Percentiles rank a stretch among this genome's conserved stretches.
These are phyloP conservation scores for Spodoptera exigua DNA, from an alignment of 2,888 invertebrate species.

Conservation along the genomic window DNA sequence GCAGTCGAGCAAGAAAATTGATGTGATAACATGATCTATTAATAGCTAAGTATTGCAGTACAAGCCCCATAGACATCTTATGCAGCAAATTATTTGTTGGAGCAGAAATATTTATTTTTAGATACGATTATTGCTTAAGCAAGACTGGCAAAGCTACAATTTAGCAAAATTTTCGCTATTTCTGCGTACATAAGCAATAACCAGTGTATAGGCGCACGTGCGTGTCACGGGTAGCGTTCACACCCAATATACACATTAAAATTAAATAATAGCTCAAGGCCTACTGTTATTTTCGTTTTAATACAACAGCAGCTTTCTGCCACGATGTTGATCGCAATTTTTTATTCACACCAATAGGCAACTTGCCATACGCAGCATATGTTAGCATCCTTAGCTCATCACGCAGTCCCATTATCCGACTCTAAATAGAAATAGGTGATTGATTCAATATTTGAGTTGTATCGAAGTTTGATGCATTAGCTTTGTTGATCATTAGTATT, in stretches of 20 bases:
- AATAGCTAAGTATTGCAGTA: slow-evolving; percentile 2
- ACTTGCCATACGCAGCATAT: slow-evolving; percentile 44
- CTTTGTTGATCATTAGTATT: neutral
- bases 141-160: slow-evolving; percentile 40
- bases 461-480: slow-evolving; percentile 4
- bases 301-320: slow-evolving; percentile 67
- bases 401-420: slow-evolving; percentile 27
- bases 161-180: slow-evolving; percentile 48
- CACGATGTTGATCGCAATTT: slow-evolving; percentile 47
- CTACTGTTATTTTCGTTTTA: slow-evolving; percentile 80
- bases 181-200: slow-evolving; percentile 51
- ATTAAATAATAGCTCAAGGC: slow-evolving; percentile 86
- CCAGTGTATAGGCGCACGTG: slow-evolving; percentile 59
- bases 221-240: slow-evolving; percentile 65
- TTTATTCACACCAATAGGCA: slow-evolving; percentile 51
- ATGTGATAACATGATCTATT: neutral
- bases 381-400: slow-evolving; percentile 40
- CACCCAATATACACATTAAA: slow-evolving; percentile 80
- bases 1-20: neutral
- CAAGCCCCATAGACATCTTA: slow-evolving; percentile 1
- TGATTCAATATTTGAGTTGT: slow-evolving; percentile 29
- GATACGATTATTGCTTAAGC: slow-evolving; percentile 24
- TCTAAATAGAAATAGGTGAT: slow-evolving; percentile 36
- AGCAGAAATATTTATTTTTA: slow-evolving; percentile 39
- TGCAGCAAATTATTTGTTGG: slow-evolving; percentile 9